phyloP scores from a whole-genome alignment of 2,797 vertebrate species.

The Pogoniulus pusillus region DNA sequence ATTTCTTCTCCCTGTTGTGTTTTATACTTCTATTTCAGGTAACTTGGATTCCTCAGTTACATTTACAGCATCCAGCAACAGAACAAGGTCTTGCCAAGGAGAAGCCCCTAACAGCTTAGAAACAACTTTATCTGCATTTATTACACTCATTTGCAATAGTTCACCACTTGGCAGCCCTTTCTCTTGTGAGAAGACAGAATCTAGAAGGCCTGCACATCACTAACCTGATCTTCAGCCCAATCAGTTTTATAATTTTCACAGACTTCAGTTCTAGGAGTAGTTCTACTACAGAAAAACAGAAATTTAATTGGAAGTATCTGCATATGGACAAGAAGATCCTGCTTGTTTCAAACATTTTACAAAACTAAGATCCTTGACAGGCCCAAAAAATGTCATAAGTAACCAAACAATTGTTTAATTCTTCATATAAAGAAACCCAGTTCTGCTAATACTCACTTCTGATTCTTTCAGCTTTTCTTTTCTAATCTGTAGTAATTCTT shows the following conservation, averaged over 20 bases:
- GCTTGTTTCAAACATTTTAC: not conserved
- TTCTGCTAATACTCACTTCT: conserved; percentile 71
- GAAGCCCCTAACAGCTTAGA: too few species aligned
- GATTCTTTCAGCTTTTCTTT: conserved; percentile 69
- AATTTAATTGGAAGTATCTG: not conserved
- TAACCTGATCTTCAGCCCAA: not conserved
- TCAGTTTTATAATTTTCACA: not conserved
- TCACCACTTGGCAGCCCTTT: not conserved
- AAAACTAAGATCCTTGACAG: not conserved
- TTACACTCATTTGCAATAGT: not conserved
- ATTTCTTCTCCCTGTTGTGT: not conserved
- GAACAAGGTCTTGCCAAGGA: too few species aligned
- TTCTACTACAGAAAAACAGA: not conserved
- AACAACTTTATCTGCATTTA: not conserved
- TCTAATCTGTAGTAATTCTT: conserved; percentile 67
- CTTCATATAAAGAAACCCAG: not conserved
- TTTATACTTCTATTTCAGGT: too few species aligned
- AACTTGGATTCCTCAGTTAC: too few species aligned
- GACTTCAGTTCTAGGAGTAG: too few species aligned
- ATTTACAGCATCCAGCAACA: too few species aligned
- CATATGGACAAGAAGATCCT: not conserved
- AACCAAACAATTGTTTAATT: not conserved
- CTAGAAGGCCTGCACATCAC: not conserved
- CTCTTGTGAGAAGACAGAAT: not conserved
- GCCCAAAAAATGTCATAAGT: not conserved